A percentile compares a stretch with the other conserved stretches of the same genome.
These are phyloP conservation scores for Folsomia candida DNA, from an alignment of 2,888 invertebrate genomes.

Conservation along the genomic window DNA sequence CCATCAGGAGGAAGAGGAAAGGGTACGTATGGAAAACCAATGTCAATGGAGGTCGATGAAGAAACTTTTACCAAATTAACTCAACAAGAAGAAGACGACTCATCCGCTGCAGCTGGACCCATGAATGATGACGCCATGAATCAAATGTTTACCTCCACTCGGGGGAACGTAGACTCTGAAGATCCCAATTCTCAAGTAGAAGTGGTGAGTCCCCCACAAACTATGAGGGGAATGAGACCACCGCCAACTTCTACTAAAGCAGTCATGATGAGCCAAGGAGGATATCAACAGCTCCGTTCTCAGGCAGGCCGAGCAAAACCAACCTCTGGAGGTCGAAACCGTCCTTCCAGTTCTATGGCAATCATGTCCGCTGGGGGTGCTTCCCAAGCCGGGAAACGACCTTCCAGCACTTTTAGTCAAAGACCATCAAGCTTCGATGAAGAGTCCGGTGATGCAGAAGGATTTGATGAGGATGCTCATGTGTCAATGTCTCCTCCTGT, in stretches of 20 bases:
- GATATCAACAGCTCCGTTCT: background rate
- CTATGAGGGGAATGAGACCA: background rate
- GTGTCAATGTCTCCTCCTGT: background rate
- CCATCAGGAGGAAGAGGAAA: background rate
- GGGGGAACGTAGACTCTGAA: background rate
- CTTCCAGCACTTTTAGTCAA: no score
- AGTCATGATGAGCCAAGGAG: background rate
- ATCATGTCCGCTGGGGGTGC: no score
- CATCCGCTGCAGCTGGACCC: no score
- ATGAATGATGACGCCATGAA: background rate
- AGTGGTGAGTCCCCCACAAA: background rate
- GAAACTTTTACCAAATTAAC: background rate
- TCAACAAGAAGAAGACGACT: background rate
- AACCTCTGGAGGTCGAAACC: background rate
- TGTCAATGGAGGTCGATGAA: background rate
- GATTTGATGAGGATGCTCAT: background rate
- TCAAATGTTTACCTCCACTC: background rate
- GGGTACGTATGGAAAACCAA: background rate
- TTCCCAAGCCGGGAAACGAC: no score
- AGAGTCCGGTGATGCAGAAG: background rate
- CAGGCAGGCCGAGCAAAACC: no score
- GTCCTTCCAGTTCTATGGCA: background rate
- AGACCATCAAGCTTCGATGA: no score
- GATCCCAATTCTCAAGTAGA: slow-evolving; percentile 1
- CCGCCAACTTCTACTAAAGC: no score